These are phyloP conservation scores for Trachythela sp. DNA, from an alignment of 64 coral and sea anemone species.

Conservation along the genomic window DNA sequence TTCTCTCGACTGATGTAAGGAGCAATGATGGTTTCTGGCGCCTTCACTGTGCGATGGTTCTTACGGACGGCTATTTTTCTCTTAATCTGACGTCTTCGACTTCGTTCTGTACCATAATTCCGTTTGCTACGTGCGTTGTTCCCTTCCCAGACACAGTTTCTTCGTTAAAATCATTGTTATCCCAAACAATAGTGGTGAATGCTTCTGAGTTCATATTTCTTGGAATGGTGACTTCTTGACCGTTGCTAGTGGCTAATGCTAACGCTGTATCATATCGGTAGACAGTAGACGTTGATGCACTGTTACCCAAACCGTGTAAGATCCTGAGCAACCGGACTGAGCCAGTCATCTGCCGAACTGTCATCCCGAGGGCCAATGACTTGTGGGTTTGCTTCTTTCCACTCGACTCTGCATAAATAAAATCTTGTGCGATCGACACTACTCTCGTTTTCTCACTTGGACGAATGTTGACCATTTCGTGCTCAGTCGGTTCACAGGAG, in stretches of 20 bases:
- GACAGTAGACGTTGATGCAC: conserved; percentile 13
- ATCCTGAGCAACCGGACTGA: neutral
- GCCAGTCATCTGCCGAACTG: conserved; percentile 36
- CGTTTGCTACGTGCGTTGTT: neutral
- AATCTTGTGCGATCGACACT: conserved; percentile 9
- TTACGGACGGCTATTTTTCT: neutral
- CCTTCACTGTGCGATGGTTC: conserved; percentile 13
- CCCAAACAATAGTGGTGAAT: conserved; percentile 25
- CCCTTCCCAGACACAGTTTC: conserved; percentile 4
- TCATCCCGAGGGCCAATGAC: conserved; percentile 31
- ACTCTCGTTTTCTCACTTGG: conserved; percentile 12
- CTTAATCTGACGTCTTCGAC: neutral
- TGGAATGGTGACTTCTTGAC: conserved; percentile 21
- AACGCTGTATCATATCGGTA: conserved; percentile 27
- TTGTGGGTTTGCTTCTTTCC: conserved; percentile 25
- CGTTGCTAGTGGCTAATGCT: conserved; percentile 5
- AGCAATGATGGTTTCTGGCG: neutral
- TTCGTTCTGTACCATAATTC: conserved; percentile 16
- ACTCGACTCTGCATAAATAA: conserved; percentile 30
- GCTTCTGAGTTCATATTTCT: conserved; percentile 21
- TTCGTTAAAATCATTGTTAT: neutral
- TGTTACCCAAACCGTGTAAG: conserved; percentile 26
- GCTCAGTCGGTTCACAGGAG: conserved; percentile 14
- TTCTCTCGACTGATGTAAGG: neutral
- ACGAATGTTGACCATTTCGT: conserved; percentile 18